These are phyloP conservation scores for Melanostoma mellinum DNA, from an alignment of 2,888 invertebrate genomes.

Conservation along the genomic window DNA sequence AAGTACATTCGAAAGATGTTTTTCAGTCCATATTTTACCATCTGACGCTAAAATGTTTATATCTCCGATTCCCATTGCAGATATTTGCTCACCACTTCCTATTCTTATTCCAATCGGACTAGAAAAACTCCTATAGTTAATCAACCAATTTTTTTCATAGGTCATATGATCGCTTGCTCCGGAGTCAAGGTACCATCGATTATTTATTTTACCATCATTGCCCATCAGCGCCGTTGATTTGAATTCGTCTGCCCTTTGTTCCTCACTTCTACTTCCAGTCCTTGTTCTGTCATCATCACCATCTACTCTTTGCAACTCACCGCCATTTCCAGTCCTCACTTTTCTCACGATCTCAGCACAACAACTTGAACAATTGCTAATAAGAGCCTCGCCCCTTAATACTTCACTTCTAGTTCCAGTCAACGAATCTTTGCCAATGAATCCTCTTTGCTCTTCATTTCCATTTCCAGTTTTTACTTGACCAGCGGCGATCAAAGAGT, in stretches of 20 bases:
- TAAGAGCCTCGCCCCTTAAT: no score
- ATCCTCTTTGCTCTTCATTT: background rate
- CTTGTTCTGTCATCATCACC: no score
- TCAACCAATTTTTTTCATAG: conserved; percentile 6
- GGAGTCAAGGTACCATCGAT: conserved; percentile 17
- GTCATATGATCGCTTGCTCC: conserved; percentile 27
- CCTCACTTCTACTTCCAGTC: no score
- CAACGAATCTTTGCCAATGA: background rate
- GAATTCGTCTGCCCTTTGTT: no score
- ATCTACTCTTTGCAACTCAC: no score
- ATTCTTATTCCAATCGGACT: conserved; percentile 6
- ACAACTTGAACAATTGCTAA: no score
- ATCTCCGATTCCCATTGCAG: conserved; percentile 49
- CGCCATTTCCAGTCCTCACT: no score
- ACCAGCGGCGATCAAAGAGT: conserved; percentile 1
- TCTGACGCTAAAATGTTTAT: conserved; percentile 64
- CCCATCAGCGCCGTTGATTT: no score
- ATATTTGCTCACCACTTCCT: conserved; percentile 51
- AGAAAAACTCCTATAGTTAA: conserved; percentile 6
- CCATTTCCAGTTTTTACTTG: conserved; percentile 1
- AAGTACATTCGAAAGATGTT: conserved; percentile 59
- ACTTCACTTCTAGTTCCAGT: no score
- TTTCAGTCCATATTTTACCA: conserved; percentile 56
- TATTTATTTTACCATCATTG: no score
- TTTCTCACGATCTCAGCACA: no score